phyloP scores from a whole-genome alignment of 2,113 vertebrate species.

The Epinephelus lanceolatus region DNA sequence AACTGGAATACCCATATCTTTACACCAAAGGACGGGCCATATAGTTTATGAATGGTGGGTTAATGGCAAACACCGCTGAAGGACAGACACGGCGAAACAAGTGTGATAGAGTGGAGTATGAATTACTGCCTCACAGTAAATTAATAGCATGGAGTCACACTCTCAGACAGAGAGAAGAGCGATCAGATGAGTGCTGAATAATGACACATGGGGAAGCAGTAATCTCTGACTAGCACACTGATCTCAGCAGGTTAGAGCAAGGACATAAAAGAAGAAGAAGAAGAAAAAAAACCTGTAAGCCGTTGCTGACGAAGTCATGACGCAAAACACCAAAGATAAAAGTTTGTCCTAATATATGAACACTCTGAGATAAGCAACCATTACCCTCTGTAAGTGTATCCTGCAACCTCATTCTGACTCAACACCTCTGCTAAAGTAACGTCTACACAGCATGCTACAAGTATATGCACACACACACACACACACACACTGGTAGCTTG shows the following conservation, averaged over 20 bases:
- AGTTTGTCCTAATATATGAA: not conserved
- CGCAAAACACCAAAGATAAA: not conserved
- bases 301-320: not conserved
- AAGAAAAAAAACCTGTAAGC: not conserved
- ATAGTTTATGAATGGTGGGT: not conserved
- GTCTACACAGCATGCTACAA: not conserved
- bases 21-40: not conserved
- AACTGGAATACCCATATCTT: not conserved
- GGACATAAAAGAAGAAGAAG: slow-evolving; percentile 12
- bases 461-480: not conserved
- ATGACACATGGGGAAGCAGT: slow-evolving; percentile 35
- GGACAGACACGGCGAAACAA: slow-evolving; percentile 45
- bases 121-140: slow-evolving; percentile 47
- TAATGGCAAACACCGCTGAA: slow-evolving; percentile 38
- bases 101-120: slow-evolving; percentile 38
- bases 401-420: slow-evolving; percentile 7
- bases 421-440: not conserved
- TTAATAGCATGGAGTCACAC: slow-evolving; percentile 37
- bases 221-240: slow-evolving; percentile 45
- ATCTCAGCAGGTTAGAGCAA: slow-evolving; percentile 53
- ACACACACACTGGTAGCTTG: not conserved
- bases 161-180: slow-evolving; percentile 26
- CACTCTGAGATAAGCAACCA: not conserved
- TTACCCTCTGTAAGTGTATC: not conserved
- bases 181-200: slow-evolving; percentile 60